Evolutionary conservation across 2,113 vertebrate species (phyloP).

Genomic region (Tamias sibiricus): DNA sequence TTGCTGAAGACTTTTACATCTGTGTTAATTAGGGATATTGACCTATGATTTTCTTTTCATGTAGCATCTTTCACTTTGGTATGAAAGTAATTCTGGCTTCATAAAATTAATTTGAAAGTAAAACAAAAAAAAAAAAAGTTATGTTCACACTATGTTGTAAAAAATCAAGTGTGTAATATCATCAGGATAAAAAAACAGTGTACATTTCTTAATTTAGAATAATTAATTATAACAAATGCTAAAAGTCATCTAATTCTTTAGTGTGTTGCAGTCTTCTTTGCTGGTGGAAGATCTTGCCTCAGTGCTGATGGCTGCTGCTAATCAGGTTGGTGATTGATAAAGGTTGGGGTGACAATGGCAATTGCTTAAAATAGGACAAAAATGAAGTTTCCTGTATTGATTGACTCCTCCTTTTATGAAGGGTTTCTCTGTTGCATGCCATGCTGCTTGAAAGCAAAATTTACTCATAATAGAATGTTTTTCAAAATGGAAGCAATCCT

Average conservation of each 20-base stretch:
- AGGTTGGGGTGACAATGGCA: background rate
- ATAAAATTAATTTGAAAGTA: background rate
- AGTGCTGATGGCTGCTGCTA: background rate
- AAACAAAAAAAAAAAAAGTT: too few species aligned
- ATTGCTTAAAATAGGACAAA: background rate
- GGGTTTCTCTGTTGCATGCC: background rate
- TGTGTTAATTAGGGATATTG: too few species aligned
- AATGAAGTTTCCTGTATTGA: background rate
- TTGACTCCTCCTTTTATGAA: background rate
- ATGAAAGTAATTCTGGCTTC: too few species aligned
- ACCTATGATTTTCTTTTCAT: too few species aligned
- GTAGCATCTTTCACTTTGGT: too few species aligned
- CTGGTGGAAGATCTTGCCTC: background rate
- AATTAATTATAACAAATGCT: background rate
- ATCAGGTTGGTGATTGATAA: background rate
- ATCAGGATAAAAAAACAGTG: background rate
- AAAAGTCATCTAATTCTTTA: background rate
- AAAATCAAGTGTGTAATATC: background rate
- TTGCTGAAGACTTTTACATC: too few species aligned
- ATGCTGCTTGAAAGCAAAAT: background rate
- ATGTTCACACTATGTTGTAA: background rate
- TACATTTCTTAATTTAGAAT: background rate
- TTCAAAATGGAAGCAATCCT: background rate
- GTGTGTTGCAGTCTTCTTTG: background rate
- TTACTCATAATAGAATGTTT: background rate